Evolutionary conservation across 1,140 invertebrate genomes (phyloP).

Genomic region (Temnothorax longispinosus): DNA sequence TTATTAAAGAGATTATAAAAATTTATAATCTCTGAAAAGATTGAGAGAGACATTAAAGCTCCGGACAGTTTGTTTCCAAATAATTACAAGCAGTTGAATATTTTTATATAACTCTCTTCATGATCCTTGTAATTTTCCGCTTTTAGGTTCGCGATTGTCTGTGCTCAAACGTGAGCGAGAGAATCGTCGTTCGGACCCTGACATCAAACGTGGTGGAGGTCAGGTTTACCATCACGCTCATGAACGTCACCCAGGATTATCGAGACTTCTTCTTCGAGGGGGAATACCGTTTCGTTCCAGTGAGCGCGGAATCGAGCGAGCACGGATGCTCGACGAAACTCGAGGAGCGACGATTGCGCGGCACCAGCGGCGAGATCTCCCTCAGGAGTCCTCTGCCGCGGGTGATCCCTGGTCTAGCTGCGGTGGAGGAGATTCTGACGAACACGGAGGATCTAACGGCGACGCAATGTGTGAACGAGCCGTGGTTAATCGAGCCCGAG

Average conservation of each 20-base stretch:
- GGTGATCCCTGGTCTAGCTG: slow-evolving; percentile 74
- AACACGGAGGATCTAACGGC: slow-evolving; percentile 83
- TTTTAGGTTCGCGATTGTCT: slow-evolving; percentile 88
- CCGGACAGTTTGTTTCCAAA: not conserved
- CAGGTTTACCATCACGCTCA: slow-evolving; percentile 90
- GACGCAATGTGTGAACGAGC: slow-evolving; percentile 89
- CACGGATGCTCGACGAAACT: slow-evolving; percentile 87
- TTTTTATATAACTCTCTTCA: not conserved
- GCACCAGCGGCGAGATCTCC: slow-evolving; percentile 90
- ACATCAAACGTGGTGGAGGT: slow-evolving; percentile 90
- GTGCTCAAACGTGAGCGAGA: slow-evolving; percentile 90
- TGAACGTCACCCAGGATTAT: slow-evolving; percentile 94
- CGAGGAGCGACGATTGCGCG: slow-evolving; percentile 88
- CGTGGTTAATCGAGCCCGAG: slow-evolving; percentile 92
- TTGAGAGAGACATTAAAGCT: not conserved
- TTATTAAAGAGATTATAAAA: too few species aligned
- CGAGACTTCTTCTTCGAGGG: slow-evolving; percentile 93
- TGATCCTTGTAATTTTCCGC: not conserved
- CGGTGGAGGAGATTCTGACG: slow-evolving; percentile 81
- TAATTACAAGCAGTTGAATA: not conserved
- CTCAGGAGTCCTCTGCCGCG: slow-evolving; percentile 84
- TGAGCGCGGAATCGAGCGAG: slow-evolving; percentile 77
- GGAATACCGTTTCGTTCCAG: slow-evolving; percentile 90
- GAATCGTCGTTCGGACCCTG: slow-evolving; percentile 87
- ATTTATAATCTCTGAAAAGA: not conserved